A percentile compares a stretch with the other conserved stretches of the same genome.
These are phyloP conservation scores for Drosophila lini DNA, from an alignment of 1,140 invertebrate genomes.

Conservation along the genomic window DNA sequence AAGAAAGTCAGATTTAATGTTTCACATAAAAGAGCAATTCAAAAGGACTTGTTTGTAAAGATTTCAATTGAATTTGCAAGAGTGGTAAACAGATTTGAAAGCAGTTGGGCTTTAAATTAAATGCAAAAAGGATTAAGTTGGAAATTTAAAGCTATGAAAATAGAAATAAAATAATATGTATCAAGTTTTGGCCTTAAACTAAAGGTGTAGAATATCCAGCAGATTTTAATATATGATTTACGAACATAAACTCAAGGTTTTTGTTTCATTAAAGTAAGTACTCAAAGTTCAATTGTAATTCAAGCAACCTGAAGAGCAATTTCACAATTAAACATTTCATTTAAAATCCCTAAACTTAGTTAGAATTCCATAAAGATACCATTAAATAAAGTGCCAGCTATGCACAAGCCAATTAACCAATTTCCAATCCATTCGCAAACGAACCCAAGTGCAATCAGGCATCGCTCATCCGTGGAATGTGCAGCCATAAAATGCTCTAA, in stretches of 20 bases:
- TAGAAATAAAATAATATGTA: neutral
- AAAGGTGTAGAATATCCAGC: neutral
- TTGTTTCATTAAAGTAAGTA: neutral
- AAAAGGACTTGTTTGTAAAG: neutral
- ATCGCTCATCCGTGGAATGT: conserved; percentile 30
- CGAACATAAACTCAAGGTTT: neutral
- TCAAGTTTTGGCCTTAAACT: neutral
- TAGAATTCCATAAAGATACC: neutral
- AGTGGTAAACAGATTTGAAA: neutral
- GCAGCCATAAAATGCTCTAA: conserved; percentile 28
- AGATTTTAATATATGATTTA: neutral
- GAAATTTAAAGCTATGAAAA: neutral
- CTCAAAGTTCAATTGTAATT: neutral
- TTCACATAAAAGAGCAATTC: neutral
- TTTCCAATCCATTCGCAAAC: conserved; percentile 1
- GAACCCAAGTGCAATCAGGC: neutral
- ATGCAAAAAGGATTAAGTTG: neutral
- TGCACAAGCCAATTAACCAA: conserved; percentile 17
- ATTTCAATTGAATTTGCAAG: neutral
- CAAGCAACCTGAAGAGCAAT: neutral
- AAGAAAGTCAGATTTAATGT: neutral
- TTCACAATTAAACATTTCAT: neutral
- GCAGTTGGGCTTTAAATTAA: neutral
- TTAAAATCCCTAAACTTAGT: neutral
- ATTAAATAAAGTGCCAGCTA: conserved; percentile 1